phyloP scores from a whole-genome alignment of 2,888 invertebrate genomes.

The Laothoe populi region DNA sequence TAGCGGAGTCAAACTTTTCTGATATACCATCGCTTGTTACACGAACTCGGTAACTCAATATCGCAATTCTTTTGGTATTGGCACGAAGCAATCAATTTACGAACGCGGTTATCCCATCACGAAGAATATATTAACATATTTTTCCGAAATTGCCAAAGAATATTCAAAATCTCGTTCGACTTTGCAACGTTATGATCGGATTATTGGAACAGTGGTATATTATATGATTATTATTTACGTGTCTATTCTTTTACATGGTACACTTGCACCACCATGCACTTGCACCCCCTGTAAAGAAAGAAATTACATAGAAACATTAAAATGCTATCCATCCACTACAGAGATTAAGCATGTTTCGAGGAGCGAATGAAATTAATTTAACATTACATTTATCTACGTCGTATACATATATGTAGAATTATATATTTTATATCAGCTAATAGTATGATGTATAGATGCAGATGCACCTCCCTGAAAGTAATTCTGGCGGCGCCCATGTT shows the following conservation, averaged over 20 bases:
- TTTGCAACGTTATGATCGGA: constrained; percentile 46
- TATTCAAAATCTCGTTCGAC: constrained; percentile 78
- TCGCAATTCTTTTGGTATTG: constrained; percentile 71
- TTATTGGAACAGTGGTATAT: not conserved
- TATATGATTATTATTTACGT: not conserved
- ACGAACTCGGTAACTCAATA: constrained; percentile 55
- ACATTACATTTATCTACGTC: too few species aligned
- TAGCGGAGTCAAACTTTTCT: constrained; percentile 1
- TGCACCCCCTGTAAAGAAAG: too few species aligned
- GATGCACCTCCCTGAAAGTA: too few species aligned
- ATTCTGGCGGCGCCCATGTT: too few species aligned
- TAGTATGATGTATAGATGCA: too few species aligned
- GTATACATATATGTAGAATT: too few species aligned
- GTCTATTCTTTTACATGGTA: not conserved
- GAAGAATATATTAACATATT: constrained; percentile 75
- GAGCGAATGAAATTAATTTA: too few species aligned
- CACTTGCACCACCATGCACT: too few species aligned
- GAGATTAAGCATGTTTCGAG: too few species aligned
- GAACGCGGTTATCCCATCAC: constrained; percentile 69
- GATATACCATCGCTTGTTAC: constrained; percentile 10
- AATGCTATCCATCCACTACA: too few species aligned
- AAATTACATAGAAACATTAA: too few species aligned
- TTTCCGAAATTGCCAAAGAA: constrained; percentile 72
- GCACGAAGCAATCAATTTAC: constrained; percentile 74
- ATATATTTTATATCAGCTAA: too few species aligned